A percentile compares a stretch with the other conserved stretches of the same genome.
phyloP scores from a whole-genome alignment of 2,797 vertebrate species.

The Chelidonichthys spinosus region DNA sequence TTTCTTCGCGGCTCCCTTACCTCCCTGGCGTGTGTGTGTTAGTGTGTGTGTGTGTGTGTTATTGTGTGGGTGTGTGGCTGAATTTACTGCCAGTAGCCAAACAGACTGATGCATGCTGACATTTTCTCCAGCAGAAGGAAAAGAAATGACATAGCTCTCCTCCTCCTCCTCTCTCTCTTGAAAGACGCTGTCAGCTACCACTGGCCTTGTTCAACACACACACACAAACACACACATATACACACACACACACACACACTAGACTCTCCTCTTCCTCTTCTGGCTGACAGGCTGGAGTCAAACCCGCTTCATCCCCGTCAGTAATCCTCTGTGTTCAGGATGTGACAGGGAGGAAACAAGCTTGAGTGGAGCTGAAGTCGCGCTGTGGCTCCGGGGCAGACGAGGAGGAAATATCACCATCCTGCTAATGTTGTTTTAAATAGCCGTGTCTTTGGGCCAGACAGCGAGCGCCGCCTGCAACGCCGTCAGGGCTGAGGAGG shows the following conservation, averaged over 20 bases:
- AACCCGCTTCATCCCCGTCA: conserved; percentile 61
- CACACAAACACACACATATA: conserved; percentile 24
- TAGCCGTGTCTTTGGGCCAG: conserved; percentile 57
- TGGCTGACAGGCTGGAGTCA: conserved; percentile 62
- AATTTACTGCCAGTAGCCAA: conserved; percentile 74
- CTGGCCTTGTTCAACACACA: conserved; percentile 64
- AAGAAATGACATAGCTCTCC: conserved; percentile 50
- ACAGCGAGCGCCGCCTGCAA: conserved; percentile 11
- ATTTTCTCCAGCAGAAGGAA: conserved; percentile 74
- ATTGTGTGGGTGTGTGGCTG: conserved; percentile 65
- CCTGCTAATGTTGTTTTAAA: conserved; percentile 69
- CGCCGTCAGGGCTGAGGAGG: conserved; percentile 33
- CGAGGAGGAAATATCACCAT: conserved; percentile 61
- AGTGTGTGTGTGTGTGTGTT: conserved; percentile 14
- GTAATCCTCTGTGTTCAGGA: conserved; percentile 40
- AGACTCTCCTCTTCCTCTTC: conserved; percentile 29
- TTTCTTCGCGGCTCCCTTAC: conserved; percentile 69
- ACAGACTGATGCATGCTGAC: conserved; percentile 83
- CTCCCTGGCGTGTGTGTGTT: conserved; percentile 52
- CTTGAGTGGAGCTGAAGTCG: conserved; percentile 53
- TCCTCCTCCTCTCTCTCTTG: conserved; percentile 41
- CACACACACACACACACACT: conserved; percentile 9
- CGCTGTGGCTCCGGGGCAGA: conserved; percentile 57
- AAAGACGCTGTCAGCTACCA: conserved; percentile 71
- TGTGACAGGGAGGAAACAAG: conserved; percentile 66